These are phyloP conservation scores for Epistrophe eligans DNA, from an alignment of 2,888 invertebrate genomes.

Conservation along the genomic window DNA sequence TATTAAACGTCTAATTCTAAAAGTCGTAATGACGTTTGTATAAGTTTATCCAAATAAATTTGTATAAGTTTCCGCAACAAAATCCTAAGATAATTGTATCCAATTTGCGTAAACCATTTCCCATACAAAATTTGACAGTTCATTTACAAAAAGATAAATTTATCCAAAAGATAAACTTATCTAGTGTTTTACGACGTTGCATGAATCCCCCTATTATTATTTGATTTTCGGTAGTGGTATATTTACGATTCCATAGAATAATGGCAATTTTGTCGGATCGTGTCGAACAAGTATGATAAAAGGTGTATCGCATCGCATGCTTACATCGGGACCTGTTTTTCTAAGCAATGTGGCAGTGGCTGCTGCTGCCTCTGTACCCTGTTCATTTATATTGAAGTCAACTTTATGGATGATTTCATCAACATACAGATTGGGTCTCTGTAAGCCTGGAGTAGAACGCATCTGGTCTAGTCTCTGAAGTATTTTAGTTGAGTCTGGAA, in stretches of 20 bases:
- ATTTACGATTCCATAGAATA: conserved; percentile 88
- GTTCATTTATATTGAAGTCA: conserved; percentile 86
- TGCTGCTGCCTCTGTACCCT: conserved; percentile 88
- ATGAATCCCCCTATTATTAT: too few relatives aligned
- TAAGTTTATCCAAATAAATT: too few relatives aligned
- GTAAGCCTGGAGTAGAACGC: conserved; percentile 37
- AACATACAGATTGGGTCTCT: conserved; percentile 85
- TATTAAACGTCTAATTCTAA: too few relatives aligned
- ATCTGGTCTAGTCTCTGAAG: conserved; percentile 74
- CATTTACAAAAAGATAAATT: too few relatives aligned
- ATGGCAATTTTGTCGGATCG: conserved; percentile 86
- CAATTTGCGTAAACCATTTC: too few relatives aligned
- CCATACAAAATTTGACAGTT: too few relatives aligned
- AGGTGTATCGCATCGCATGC: conserved; percentile 86
- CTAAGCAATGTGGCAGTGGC: conserved; percentile 83
- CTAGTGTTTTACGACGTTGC: too few relatives aligned
- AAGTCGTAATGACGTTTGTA: too few relatives aligned
- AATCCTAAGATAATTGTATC: too few relatives aligned
- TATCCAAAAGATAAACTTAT: too few relatives aligned
- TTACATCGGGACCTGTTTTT: conserved; percentile 84
- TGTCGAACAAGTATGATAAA: conserved; percentile 89
- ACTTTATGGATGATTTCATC: conserved; percentile 87
- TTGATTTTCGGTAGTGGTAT: too few relatives aligned
- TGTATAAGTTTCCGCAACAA: too few relatives aligned
- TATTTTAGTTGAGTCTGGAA: conserved; percentile 16